Base-by-base conservation (phyloP, 2,113 vertebrate genomes). In the Odobenus rosmarus region DNA sequence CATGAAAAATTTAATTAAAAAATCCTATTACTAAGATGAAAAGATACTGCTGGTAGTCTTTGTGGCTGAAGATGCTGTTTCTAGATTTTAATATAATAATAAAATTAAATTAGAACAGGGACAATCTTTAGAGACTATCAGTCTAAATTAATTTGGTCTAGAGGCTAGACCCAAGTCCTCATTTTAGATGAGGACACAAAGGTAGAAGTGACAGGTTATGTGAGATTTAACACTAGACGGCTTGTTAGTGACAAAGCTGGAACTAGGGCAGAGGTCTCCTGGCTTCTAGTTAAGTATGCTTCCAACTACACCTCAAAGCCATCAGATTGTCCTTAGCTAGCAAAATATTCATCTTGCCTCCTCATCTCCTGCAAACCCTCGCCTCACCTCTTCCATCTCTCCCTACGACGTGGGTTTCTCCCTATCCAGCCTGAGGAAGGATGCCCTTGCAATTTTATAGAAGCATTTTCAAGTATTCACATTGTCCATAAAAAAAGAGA, bases 1-100 rank as follows among this genome's bases (percentile, higher is more conserved):
- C 76, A 95, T 93, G 55, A 97, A 94, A 93, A 51, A 26, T 76
- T 90, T 72, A 90, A 96, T 85, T 71, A 6, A 77, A 88, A 76
- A 61, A 79, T 55, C 24, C 2, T 59, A 19, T 91, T 76, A 87
- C 59, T 67, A 88, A 79, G 61, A 88, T 95, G 46, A 79, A 86
- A 91, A 85, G 39, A 79, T 93, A 72, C 33, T 61, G 15, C 59
- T 49, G 3, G 26, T 93, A 72, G 53, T 49, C 79, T 82, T 71
- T 42, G n/a, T 72, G 31, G 19, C 19, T 72, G 57, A 94, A 77
- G 57, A 79, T 39, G 55, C 19, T 87, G 7, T 86, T 93, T 95
- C 23, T 88, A 51, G 42, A 85, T 96, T 92, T 93, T 67, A 91
- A 94, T 91, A 84, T 11, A 95, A 51, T 84, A 24, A 80, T 61